Evolutionary conservation across 2,797 vertebrate species (phyloP), one percentile per base, ranked within the genome.

Genomic region (Sebastes miniatus): DNA sequence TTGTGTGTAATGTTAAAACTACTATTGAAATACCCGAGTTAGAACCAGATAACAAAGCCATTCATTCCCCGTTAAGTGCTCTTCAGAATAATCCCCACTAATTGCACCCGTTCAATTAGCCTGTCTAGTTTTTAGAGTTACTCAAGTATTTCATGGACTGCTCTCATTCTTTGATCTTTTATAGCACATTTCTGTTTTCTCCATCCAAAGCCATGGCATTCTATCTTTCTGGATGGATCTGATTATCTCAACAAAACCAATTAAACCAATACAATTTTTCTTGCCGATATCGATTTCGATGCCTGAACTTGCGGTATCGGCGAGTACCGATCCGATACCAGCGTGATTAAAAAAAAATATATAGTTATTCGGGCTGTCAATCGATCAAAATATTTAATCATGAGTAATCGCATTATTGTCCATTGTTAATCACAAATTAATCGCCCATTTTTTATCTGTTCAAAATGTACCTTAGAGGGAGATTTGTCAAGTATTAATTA

Each of bases 1-100:
- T 68, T 78, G 57, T 82, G 57, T 82, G 47, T 72, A 71, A 80
- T 69, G 22, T 56, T 59, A 54, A 71, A 81, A 79, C 77, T 47
- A 74, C 61, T 59, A 39, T 31, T 76, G 13, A 65, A 83, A 67
- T 77, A 66, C 69, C 47, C 16, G 61, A 58, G 59, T 76, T 70
- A 62, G 52, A 76, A 52, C 36, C 54, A 32, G 34, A 57, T 78
- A 84, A 80, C 47, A 71, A 82, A 80, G 67, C 34, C 22, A 68
- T 5, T 18, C 39, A 25, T n/a, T 58, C 22, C 36, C 27, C 36
- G 25, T 77, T 24, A 22, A 71, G 11, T 76, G 31, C 31, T 56
- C 13, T 68, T 73, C 24, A 29, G 52, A 67, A 27, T 70, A 83
- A 77, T 72, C 77, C 31, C 25, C 24, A 22, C 2, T 29, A 74